Evolutionary conservation across 2,888 invertebrate genomes (phyloP).

Genomic region (Scaptomyza tumidula): DNA sequence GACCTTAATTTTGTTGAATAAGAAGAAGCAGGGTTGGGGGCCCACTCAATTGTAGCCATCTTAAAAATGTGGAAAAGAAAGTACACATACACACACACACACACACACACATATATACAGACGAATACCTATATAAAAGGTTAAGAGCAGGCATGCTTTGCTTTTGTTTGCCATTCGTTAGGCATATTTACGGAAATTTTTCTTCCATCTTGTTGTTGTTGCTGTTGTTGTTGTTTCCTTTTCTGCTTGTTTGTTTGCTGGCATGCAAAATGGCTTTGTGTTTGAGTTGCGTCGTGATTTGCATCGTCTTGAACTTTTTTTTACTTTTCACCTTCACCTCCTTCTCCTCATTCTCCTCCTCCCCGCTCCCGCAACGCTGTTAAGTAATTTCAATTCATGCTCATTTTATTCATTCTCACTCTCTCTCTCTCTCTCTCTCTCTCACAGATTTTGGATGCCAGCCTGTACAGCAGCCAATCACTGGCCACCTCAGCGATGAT

Average conservation of each 20-base stretch:
- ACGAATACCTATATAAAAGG: constrained; percentile 46
- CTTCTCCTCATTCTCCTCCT: too few relatives aligned
- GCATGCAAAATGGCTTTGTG: constrained; percentile 74
- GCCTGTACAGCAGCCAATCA: constrained; percentile 93
- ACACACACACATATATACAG: background rate
- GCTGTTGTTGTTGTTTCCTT: constrained; percentile 22
- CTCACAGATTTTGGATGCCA: constrained; percentile 94
- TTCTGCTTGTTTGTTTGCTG: constrained; percentile 37
- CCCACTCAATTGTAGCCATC: constrained; percentile 27
- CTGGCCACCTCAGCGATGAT: constrained; percentile 94
- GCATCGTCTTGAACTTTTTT: constrained; percentile 49
- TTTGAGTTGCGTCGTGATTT: constrained; percentile 67
- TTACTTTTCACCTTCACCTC: constrained; percentile 36
- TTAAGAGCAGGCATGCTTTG: constrained; percentile 62
- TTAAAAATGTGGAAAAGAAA: constrained; percentile 30
- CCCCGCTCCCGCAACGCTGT: constrained; percentile 5
- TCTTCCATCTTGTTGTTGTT: constrained; percentile 1
- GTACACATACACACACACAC: background rate
- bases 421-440: constrained; percentile 27
- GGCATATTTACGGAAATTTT: constrained; percentile 71
- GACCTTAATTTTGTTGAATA: constrained; percentile 52
- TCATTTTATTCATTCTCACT: constrained; percentile 85
- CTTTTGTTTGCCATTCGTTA: constrained; percentile 78
- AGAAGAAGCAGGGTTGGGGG: background rate
- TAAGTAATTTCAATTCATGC: constrained; percentile 43